Conservation (phyloP, 2,888 invertebrate species). For the Drosophila suboccidentalis region DNA sequence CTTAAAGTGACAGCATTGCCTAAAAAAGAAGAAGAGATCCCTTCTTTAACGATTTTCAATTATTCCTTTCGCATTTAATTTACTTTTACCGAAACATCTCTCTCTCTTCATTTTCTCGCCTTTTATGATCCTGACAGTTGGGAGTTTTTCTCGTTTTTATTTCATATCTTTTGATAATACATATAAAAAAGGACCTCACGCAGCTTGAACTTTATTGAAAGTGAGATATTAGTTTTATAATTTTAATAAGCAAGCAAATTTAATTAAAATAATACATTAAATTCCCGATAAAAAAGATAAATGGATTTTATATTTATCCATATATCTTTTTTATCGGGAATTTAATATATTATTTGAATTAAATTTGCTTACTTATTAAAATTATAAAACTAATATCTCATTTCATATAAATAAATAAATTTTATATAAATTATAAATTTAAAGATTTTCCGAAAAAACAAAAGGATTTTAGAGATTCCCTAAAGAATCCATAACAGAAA, state of each 20-base stretch:
- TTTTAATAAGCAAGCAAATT: background rate
- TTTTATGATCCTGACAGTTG: conserved; percentile 16
- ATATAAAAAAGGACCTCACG: conserved; percentile 28
- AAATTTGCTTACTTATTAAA: background rate
- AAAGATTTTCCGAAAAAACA: no score
- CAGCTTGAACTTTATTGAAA: background rate
- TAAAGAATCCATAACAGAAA: no score
- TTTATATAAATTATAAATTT: no score
- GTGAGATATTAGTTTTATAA: background rate
- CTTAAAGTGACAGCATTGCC: conserved; percentile 42
- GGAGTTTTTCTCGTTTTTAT: conserved; percentile 4
- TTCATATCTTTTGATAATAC: background rate
- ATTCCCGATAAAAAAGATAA: no score
- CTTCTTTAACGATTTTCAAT: conserved; percentile 41
- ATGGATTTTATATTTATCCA: no score
- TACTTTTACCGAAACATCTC: conserved; percentile 3
- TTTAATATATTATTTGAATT: no score
- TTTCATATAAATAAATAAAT: no score
- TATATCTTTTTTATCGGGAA: no score
- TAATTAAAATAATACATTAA: no score
- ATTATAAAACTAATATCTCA: background rate
- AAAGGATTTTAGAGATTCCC: no score
- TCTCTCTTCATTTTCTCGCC: background rate
- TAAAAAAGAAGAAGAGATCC: conserved; percentile 25
- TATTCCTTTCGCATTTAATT: conserved; percentile 37